Percentiles rank a stretch among this genome's conserved stretches.
These are phyloP conservation scores for Gastrophysa polygoni DNA, from an alignment of 2,888 invertebrate species.

Conservation along the genomic window DNA sequence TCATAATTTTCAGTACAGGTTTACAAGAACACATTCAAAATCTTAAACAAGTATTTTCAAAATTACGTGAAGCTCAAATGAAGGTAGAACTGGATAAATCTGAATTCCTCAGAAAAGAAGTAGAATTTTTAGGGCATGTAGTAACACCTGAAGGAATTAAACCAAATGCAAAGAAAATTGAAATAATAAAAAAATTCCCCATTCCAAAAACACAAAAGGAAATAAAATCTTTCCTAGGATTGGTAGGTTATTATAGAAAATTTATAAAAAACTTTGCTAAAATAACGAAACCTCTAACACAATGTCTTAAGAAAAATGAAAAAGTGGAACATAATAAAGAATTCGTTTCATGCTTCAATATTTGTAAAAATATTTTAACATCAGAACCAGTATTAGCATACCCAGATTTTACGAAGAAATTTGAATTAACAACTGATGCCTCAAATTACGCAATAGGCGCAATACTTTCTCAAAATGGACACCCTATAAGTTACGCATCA, in stretches of 20 bases:
- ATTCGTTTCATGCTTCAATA: constrained; percentile 4
- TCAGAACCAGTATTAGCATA: constrained; percentile 9
- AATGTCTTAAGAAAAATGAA: constrained; percentile 15
- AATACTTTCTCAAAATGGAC: constrained; percentile 14
- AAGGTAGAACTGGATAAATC: constrained; percentile 44
- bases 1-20: constrained; percentile 1
- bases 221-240: constrained; percentile 44
- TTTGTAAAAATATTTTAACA: not conserved
- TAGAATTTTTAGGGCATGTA: constrained; percentile 48
- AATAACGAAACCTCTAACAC: constrained; percentile 30
- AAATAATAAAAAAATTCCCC: constrained; percentile 38
- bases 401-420: constrained; percentile 15
- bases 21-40: constrained; percentile 44
- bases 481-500: constrained; percentile 17
- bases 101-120: constrained; percentile 41
- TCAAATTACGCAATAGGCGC: constrained; percentile 12
- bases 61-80: constrained; percentile 26
- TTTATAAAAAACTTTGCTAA: constrained; percentile 36
- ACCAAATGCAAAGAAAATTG: constrained; percentile 48
- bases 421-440: constrained; percentile 19
- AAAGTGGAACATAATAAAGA: constrained; percentile 1
- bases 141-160: constrained; percentile 46
- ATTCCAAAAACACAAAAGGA: constrained; percentile 39
- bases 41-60: constrained; percentile 15
- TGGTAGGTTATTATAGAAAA: constrained; percentile 27